Percentiles rank a stretch among this genome's conserved stretches.
Evolutionary conservation across 2,888 invertebrate species (phyloP).

Genomic region (Elmis aenea): DNA sequence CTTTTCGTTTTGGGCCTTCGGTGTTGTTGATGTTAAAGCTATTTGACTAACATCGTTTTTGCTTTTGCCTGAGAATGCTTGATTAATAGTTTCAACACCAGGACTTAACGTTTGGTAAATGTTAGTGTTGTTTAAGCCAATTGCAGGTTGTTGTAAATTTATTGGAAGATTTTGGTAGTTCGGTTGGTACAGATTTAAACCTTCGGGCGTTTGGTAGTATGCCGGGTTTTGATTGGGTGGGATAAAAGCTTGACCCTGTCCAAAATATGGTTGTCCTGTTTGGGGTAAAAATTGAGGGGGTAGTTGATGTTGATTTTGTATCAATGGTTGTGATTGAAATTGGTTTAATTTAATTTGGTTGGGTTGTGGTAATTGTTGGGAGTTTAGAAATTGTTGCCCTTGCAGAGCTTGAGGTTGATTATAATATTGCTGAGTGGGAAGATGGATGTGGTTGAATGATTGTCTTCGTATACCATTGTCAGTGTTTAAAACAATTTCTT

Average conservation of each 20-base stretch:
- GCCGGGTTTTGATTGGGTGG: no score
- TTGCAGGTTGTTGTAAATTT: constrained; percentile 10
- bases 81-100: constrained; percentile 11
- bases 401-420: constrained; percentile 13
- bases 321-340: constrained; percentile 13
- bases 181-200: constrained; percentile 7
- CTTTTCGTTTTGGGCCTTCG: constrained; percentile 27
- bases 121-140: constrained; percentile 2
- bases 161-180: constrained; percentile 7
- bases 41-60: constrained; percentile 11
- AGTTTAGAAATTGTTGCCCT: constrained; percentile 8
- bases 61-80: constrained; percentile 7
- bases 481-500: no score
- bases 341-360: constrained; percentile 4
- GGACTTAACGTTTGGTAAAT: constrained; percentile 8
- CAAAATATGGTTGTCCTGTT: constrained; percentile 11
- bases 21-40: constrained; percentile 29
- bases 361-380: not conserved
- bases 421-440: constrained; percentile 8
- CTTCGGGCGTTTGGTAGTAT: constrained; percentile 1
- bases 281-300: constrained; percentile 10
- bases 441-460: constrained; percentile 29
- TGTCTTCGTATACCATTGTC: no score
- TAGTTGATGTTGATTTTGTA: constrained; percentile 12
- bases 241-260: constrained; percentile 12